Conservation (phyloP, 2,888 invertebrate species). For the Malachius bipustulatus region DNA sequence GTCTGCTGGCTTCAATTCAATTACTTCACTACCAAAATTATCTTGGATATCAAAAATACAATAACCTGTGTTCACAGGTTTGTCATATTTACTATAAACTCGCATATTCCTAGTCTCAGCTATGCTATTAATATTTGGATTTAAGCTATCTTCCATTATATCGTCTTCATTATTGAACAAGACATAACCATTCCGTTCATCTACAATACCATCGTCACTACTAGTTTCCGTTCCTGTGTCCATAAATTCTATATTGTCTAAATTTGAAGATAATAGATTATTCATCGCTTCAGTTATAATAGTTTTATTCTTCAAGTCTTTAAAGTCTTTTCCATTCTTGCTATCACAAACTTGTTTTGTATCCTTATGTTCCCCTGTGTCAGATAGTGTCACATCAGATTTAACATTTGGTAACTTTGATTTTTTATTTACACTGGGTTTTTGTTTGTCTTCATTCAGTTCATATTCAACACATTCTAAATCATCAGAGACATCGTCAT, state of each 20-base stretch:
- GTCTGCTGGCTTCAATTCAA: slow-evolving; percentile 29
- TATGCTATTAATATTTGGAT: slow-evolving; percentile 27
- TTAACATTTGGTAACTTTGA: slow-evolving; percentile 33
- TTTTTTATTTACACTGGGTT: slow-evolving; percentile 29
- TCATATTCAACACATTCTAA: slow-evolving; percentile 53
- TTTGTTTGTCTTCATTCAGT: slow-evolving; percentile 36
- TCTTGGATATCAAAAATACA: slow-evolving; percentile 27
- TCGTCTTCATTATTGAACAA: slow-evolving; percentile 48
- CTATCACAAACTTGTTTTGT: slow-evolving; percentile 30
- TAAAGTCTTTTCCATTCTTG: slow-evolving; percentile 27
- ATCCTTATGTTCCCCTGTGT: slow-evolving; percentile 34
- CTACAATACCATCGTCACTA: slow-evolving; percentile 46
- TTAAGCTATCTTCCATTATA: slow-evolving; percentile 32
- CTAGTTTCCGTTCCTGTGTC: slow-evolving; percentile 78
- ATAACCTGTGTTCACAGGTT: slow-evolving; percentile 29
- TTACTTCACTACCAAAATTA: slow-evolving; percentile 26
- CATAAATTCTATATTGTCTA: slow-evolving; percentile 75
- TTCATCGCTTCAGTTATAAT: slow-evolving; percentile 27
- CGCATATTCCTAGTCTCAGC: slow-evolving; percentile 24
- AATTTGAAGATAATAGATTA: slow-evolving; percentile 38
- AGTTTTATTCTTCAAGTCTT: slow-evolving; percentile 20
- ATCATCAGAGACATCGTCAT: slow-evolving; percentile 66
- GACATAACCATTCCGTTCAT: slow-evolving; percentile 54
- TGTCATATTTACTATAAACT: too few species aligned
- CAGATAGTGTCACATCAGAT: slow-evolving; percentile 22